A percentile compares a stretch with the other conserved stretches of the same genome.
phyloP scores from a whole-genome alignment of 2,113 vertebrate species.

The Lasiurus borealis region DNA sequence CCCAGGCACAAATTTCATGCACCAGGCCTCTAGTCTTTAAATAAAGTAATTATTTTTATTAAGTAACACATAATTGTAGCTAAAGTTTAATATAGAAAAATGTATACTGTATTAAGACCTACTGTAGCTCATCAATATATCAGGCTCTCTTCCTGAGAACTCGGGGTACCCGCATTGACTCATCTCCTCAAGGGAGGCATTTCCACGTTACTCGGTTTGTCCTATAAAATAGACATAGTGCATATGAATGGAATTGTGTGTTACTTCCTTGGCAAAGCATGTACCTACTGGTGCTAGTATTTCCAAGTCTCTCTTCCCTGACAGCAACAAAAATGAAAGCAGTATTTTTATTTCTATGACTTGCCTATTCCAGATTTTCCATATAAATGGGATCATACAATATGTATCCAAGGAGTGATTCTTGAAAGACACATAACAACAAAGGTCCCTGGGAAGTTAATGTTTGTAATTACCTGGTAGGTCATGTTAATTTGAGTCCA shows the following conservation, averaged over 20 bases:
- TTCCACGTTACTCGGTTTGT: not conserved
- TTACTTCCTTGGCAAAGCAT: not conserved
- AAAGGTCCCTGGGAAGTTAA: not conserved
- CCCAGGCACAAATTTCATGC: too few species aligned
- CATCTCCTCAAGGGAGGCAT: not conserved
- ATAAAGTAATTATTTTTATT: not conserved
- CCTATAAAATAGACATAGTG: not conserved
- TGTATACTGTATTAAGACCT: not conserved
- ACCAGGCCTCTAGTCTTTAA: not conserved
- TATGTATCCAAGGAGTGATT: not conserved
- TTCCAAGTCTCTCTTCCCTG: not conserved
- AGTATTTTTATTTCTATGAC: not conserved
- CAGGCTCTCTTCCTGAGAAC: not conserved
- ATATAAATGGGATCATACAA: not conserved
- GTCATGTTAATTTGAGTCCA: not conserved
- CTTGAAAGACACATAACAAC: not conserved
- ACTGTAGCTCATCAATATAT: not conserved
- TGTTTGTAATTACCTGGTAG: not conserved
- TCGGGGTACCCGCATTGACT: fast-evolving
- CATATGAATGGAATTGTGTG: not conserved
- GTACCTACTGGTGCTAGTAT: not conserved
- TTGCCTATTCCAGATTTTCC: not conserved
- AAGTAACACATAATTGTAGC: not conserved
- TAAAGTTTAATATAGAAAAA: not conserved
- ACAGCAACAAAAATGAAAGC: not conserved